Conservation (phyloP, 2,113 vertebrate species). For the Chaetorhynchus papuensis region DNA sequence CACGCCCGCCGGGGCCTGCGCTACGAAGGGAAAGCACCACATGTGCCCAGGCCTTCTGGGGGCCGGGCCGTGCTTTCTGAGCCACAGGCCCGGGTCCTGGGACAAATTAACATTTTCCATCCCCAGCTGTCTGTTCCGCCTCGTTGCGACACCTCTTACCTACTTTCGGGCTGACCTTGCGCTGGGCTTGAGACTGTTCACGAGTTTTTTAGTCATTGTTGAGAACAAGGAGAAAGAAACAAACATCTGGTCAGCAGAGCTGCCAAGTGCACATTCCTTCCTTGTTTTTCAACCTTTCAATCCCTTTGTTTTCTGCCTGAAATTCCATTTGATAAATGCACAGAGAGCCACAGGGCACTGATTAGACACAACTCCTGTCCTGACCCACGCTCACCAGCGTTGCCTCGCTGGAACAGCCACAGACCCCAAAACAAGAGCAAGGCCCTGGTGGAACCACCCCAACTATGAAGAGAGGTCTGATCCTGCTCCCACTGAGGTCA, state of each 20-base stretch:
- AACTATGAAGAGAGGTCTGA: not conserved
- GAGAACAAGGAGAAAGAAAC: constrained; percentile 40
- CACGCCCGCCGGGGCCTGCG: not conserved
- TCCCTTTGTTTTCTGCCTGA: constrained; percentile 53
- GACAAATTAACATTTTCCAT: constrained; percentile 33
- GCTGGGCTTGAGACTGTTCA: constrained; percentile 13
- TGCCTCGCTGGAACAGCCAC: not conserved
- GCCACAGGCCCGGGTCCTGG: not conserved
- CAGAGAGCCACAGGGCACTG: not conserved
- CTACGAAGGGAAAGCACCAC: not conserved
- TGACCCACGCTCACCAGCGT: not conserved
- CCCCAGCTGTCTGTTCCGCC: constrained; percentile 3
- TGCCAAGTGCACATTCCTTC: constrained; percentile 58
- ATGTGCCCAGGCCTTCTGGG: not conserved
- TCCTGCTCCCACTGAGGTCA: not conserved
- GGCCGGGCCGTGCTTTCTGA: not conserved
- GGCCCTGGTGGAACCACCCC: not conserved
- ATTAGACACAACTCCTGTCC: not conserved
- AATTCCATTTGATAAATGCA: constrained; percentile 56
- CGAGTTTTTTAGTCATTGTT: constrained; percentile 57
- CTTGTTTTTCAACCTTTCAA: constrained; percentile 59
- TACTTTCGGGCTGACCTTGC: constrained; percentile 38
- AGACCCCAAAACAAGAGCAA: not conserved
- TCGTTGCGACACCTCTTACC: constrained; percentile 61
- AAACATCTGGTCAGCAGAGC: constrained; percentile 67